Evolutionary conservation across 1,140 invertebrate genomes (phyloP), one percentile per base, ranked within the genome.

Genomic region (Hestina assimilis): DNA sequence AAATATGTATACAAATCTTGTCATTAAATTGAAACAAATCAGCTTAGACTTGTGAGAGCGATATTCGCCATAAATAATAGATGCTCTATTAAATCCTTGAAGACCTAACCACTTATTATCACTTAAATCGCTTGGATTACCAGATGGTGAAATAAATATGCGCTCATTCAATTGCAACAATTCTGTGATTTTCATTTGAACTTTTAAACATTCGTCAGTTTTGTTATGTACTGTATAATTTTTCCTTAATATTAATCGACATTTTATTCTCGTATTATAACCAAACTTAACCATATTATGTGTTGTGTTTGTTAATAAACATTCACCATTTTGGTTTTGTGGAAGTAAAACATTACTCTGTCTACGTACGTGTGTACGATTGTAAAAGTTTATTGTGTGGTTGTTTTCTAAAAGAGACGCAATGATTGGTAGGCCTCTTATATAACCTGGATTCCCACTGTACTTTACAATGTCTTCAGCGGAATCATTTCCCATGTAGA

Each of bases 381-480:
- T 78, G 24, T 66, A 87, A 62, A 82, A 87, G 11, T 69, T 47
- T 3, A 72, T 31, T n/a, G 78, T 75, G 31, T 79, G 66, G 59
- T 87, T 85, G 20, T 29, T 59, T 48, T 68, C 62, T 8, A 38
- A 56, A 40, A 31, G 67, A 31, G 84, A 84, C 21, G 47, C 52
- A 7, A 87, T 76, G 4, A 87, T 31, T 1, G 78, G 76, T n/a
- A 72, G 50, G 11, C 72, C 69, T 29, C 21, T 28, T 2, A 74
- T 52, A 45, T 87, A 87, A 9, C 84, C 81, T 7, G 75, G 75
- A 60, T 69, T 84, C 2, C 84, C 84, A 63, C 84, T 87, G 3
- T 77, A 69, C 46, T 68, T 31, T 6, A 82, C 38, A 8, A 80
- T 51, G 6, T 69, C 55, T 1, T 77, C 69, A 4, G 55, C 54